Evolutionary conservation across 1,140 invertebrate species (phyloP).

Genomic region (Bombus confusus): DNA sequence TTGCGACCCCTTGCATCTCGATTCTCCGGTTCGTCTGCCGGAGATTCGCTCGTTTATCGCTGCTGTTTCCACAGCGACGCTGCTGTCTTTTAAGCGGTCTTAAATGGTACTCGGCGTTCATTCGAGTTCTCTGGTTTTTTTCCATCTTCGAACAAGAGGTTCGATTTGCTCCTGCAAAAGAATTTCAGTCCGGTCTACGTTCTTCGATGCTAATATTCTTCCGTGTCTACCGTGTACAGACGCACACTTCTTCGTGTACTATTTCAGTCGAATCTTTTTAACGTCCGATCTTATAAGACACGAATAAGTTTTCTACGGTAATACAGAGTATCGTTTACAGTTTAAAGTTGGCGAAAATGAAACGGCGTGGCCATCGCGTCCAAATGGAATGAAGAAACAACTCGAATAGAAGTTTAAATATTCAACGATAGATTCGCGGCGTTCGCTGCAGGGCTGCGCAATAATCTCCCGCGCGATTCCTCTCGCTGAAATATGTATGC

Average conservation of each 20-base stretch:
- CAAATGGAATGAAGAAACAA: constrained; percentile 38
- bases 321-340: not conserved
- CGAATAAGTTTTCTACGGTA: not conserved
- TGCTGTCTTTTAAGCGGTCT: not conserved
- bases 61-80: not conserved
- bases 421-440: constrained; percentile 49
- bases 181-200: not conserved
- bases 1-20: constrained; percentile 13
- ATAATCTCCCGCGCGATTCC: constrained; percentile 46
- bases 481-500: constrained; percentile 51
- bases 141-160: not conserved
- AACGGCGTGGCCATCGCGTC: not conserved
- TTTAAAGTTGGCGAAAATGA: not conserved
- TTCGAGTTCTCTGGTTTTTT: not conserved
- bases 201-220: not conserved
- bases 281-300: too few species aligned
- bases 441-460: constrained; percentile 11
- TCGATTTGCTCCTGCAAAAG: not conserved
- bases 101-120: not conserved
- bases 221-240: not conserved
- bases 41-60: constrained; percentile 28
- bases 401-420: constrained; percentile 49
- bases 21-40: not conserved
- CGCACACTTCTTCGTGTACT: not conserved
- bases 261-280: too few species aligned